These are phyloP conservation scores for Urocitellus parryii DNA, from an alignment of 2,113 vertebrate genomes.

Conservation along the genomic window DNA sequence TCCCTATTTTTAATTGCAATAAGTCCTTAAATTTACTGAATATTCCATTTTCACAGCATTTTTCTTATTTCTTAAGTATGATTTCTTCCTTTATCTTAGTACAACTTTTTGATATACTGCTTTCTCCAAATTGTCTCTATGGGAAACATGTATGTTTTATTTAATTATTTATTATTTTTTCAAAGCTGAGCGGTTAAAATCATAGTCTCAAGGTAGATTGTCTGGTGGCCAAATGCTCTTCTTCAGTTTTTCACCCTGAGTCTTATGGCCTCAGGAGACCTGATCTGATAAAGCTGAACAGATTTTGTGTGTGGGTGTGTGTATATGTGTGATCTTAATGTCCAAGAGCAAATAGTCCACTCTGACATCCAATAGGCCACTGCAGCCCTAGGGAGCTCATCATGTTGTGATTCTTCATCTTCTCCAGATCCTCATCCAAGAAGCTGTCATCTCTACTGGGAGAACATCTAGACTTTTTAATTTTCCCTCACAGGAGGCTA, in stretches of 20 bases:
- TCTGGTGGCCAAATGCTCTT: background rate
- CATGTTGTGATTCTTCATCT: background rate
- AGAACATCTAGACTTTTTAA: background rate
- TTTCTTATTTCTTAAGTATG: slow-evolving; percentile 9
- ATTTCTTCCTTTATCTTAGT: slow-evolving; percentile 4
- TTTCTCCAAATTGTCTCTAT: background rate
- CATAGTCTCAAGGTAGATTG: background rate
- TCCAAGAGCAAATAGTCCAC: background rate
- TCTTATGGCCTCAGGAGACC: background rate
- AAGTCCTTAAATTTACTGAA: background rate
- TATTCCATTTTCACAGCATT: background rate
- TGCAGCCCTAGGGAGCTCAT: background rate
- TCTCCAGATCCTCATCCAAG: background rate
- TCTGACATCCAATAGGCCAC: background rate
- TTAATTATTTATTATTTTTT: background rate
- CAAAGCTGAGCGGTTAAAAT: background rate
- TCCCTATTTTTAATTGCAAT: background rate
- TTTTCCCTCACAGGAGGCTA: background rate
- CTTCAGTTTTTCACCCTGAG: background rate
- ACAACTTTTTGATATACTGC: slow-evolving; percentile 21
- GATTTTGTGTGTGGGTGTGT: background rate
- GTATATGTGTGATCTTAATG: background rate
- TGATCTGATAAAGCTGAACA: background rate
- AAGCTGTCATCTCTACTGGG: background rate
- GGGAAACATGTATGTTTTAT: background rate